Evolutionary conservation across 1,140 invertebrate species (phyloP), one percentile per base, ranked within the genome.

Genomic region (Gyrodactylus salaris): DNA sequence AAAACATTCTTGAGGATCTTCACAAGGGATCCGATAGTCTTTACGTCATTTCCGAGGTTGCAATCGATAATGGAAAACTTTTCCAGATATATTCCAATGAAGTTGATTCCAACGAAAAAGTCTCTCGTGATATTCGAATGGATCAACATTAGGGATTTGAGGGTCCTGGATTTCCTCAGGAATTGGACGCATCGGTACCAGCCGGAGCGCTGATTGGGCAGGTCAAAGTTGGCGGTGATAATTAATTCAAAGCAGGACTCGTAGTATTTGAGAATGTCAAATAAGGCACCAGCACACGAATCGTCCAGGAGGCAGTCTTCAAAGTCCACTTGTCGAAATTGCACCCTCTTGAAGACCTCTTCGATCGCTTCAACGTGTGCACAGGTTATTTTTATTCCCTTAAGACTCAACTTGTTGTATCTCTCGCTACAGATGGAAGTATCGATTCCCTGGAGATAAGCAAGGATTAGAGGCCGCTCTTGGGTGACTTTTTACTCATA

Each of bases 181-280:
- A 16, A 54, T n/a, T 54, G 34, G n/a, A 54, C 7, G n/a, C 34
- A 54, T 54, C 34, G 34, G n/a, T 7, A 16, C 34, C 34, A 54
- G n/a, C 7, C 7, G 7, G 34, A 54, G n/a, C 34, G 34, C 7
- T 54, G 34, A 54, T 54, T 54, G 7, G 34, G 34, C n/a, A 54
- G 34, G n/a, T 54, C 34, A 54, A 54, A 54, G 79, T 88, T 89
- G 70, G 84, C 85, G 23, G 86, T 86, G 74, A 91, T 87, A 79
- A 87, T 87, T 70, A 91, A 78, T 75, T 86, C 84, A 26, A 82
- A 83, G 0, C 87, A 84, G 68, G 88, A 88, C 78, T 91, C 88
- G 81, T 91, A 91, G 79, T 89, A 90, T 78, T 91, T 88, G 75
- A 91, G 84, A 87, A 91, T 90, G 79, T 91, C 88, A 80, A 89